phyloP scores from a whole-genome alignment of 2,113 vertebrate species.

The Panthera tigris region DNA sequence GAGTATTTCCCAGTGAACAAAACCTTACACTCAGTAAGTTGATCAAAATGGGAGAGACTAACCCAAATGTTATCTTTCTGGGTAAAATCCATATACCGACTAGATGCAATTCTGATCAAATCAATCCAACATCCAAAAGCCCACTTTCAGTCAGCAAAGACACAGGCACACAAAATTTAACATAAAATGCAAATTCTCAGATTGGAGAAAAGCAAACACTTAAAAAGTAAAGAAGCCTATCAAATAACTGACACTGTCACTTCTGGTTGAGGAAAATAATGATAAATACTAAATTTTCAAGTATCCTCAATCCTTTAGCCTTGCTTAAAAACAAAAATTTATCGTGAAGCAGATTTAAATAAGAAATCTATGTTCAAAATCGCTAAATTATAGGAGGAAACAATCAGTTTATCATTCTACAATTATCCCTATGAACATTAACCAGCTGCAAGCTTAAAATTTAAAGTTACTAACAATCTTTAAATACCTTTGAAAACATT shows the following conservation, averaged over 20 bases:
- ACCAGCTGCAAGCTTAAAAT: background rate
- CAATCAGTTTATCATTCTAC: background rate
- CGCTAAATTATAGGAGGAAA: background rate
- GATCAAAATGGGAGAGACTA: background rate
- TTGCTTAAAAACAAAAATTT: conserved; percentile 16
- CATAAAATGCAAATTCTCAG: conserved; percentile 13
- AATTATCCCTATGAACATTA: background rate
- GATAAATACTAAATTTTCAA: conserved; percentile 28
- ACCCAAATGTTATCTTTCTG: background rate
- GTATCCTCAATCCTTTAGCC: background rate
- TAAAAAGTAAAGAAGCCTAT: background rate
- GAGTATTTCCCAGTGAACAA: background rate
- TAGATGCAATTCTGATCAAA: background rate
- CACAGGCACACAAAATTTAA: background rate
- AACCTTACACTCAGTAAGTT: background rate
- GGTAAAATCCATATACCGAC: background rate
- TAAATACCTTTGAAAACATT: background rate
- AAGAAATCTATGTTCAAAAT: background rate
- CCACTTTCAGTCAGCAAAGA: conserved; percentile 45
- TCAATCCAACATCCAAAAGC: background rate
- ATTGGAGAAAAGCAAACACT: background rate
- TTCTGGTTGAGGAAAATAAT: background rate
- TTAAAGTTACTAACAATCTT: background rate
- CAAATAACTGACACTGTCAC: background rate
- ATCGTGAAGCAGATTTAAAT: conserved; percentile 2